phyloP scores from a whole-genome alignment of 2,888 invertebrate genomes.

The Elegia similella region DNA sequence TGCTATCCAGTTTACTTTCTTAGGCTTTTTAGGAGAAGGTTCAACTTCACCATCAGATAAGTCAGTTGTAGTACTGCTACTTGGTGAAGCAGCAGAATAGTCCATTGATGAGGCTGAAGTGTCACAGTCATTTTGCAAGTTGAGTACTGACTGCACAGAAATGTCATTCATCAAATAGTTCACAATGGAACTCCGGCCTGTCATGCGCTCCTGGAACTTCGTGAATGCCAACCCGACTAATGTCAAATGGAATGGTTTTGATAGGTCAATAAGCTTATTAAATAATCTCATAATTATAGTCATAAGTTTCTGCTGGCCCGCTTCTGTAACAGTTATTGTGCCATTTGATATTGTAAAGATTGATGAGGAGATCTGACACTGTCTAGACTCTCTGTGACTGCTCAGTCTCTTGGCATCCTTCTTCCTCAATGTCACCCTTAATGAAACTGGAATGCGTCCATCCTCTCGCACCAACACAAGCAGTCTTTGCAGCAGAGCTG shows the following conservation, averaged over 20 bases:
- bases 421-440: slow-evolving; percentile 88
- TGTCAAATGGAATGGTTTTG: slow-evolving; percentile 90
- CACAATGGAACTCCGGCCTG: slow-evolving; percentile 86
- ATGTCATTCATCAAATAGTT: slow-evolving; percentile 89
- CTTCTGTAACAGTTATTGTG: slow-evolving; percentile 72
- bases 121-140: slow-evolving; percentile 82
- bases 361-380: slow-evolving; percentile 86
- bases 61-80: slow-evolving; percentile 79
- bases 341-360: slow-evolving; percentile 80
- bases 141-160: slow-evolving; percentile 89
- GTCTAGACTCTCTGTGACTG: slow-evolving; percentile 88
- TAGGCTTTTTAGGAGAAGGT: slow-evolving; percentile 88
- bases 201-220: slow-evolving; percentile 88
- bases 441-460: slow-evolving; percentile 88
- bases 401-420: slow-evolving; percentile 85
- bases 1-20: slow-evolving; percentile 76
- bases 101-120: slow-evolving; percentile 72
- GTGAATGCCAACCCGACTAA: slow-evolving; percentile 91
- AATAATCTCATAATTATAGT: slow-evolving; percentile 88
- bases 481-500: slow-evolving; percentile 85
- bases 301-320: slow-evolving; percentile 84
- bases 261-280: slow-evolving; percentile 86
- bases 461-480: slow-evolving; percentile 88
- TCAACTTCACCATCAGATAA: slow-evolving; percentile 86
- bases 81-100: slow-evolving; percentile 71